Evolutionary conservation across 2,888 invertebrate genomes (phyloP).

Genomic region (Trichogramma evanescens): DNA sequence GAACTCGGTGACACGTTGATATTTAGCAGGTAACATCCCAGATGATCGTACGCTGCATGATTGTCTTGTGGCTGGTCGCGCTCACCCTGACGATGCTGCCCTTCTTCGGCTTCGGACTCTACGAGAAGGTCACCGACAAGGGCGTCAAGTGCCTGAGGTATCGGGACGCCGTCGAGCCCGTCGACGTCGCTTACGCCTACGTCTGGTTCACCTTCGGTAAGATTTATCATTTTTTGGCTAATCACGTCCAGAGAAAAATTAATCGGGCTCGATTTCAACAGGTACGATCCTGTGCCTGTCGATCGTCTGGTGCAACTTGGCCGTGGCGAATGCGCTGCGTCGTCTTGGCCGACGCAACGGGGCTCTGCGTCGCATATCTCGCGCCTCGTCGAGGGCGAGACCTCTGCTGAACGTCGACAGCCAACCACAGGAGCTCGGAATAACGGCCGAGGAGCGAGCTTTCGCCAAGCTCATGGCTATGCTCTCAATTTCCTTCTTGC

Average conservation of each 20-base stretch:
- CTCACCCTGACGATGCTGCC: slow-evolving; percentile 69
- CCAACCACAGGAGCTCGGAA: slow-evolving; percentile 34
- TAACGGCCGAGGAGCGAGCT: slow-evolving; percentile 73
- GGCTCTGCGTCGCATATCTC: slow-evolving; percentile 37
- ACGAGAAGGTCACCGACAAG: slow-evolving; percentile 30
- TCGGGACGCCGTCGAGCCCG: slow-evolving; percentile 58
- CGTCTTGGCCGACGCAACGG: slow-evolving; percentile 48
- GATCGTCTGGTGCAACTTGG: slow-evolving; percentile 76
- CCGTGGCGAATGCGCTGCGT: slow-evolving; percentile 70
- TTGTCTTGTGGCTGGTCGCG: slow-evolving; percentile 63
- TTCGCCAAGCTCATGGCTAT: slow-evolving; percentile 80
- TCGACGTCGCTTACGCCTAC: slow-evolving; percentile 68
- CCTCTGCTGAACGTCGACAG: slow-evolving; percentile 32
- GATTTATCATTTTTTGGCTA: slow-evolving; percentile 28
- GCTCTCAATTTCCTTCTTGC: slow-evolving; percentile 72
- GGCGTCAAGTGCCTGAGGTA: slow-evolving; percentile 60
- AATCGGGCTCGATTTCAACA: slow-evolving; percentile 38
- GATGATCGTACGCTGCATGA: slow-evolving; percentile 64
- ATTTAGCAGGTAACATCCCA: slow-evolving; percentile 75
- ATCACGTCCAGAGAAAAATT: not conserved
- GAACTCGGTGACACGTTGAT: slow-evolving; percentile 21
- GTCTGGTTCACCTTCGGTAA: slow-evolving; percentile 72
- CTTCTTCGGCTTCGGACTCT: slow-evolving; percentile 55
- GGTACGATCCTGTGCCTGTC: slow-evolving; percentile 66
- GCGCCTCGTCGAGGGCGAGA: slow-evolving; percentile 39